Conservation (phyloP, 2,888 invertebrate species). For the Ophion ventricosus region DNA sequence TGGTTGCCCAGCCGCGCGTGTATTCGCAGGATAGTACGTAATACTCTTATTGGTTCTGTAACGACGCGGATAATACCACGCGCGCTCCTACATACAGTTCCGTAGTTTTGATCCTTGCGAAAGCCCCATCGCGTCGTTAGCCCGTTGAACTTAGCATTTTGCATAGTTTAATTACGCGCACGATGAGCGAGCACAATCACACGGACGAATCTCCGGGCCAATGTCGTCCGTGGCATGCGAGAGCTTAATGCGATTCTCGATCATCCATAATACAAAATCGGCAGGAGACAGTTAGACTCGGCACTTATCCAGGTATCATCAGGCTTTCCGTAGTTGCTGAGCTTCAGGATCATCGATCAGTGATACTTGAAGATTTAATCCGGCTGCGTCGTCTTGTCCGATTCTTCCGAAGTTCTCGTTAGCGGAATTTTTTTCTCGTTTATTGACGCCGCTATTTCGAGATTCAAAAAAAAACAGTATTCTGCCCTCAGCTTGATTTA, state of each 20-base stretch:
- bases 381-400: too few relatives aligned
- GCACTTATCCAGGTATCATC: conserved; percentile 31
- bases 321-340: conserved; percentile 37
- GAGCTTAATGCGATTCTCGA: conserved; percentile 47
- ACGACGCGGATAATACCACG: conserved; percentile 8
- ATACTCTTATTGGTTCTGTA: conserved; percentile 40
- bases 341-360: conserved; percentile 51
- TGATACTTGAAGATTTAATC: neutral
- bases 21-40: conserved; percentile 21
- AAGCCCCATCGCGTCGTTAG: conserved; percentile 51
- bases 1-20: conserved; percentile 4
- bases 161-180: conserved; percentile 55
- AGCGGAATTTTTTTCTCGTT: too few relatives aligned
- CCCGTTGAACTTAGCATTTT: conserved; percentile 54
- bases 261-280: conserved; percentile 59
- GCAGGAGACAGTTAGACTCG: conserved; percentile 61
- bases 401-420: too few relatives aligned
- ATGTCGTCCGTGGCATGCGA: conserved; percentile 8
- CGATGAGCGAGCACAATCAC: conserved; percentile 58
- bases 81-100: neutral
- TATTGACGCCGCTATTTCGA: too few relatives aligned
- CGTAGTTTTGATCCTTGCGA: conserved; percentile 22
- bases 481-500: too few relatives aligned
- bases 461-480: too few relatives aligned
- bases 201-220: conserved; percentile 51